Conservation (phyloP, 53 echinoderm and acorn worm genomes). For the Crossaster papposus region DNA sequence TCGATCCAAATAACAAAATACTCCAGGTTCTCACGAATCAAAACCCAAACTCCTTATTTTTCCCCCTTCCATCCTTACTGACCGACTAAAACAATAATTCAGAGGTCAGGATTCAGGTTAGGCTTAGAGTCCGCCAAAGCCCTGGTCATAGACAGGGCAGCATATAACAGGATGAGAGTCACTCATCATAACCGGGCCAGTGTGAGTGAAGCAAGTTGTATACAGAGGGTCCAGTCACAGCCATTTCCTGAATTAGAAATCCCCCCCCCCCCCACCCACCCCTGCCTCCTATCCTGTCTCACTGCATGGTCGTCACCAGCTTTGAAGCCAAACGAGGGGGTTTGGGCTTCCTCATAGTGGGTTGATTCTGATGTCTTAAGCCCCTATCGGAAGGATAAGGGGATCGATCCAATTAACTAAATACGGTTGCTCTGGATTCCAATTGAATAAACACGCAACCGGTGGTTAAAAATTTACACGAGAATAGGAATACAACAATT, state of each 20-base stretch:
- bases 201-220: background rate
- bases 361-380: constrained; percentile 6
- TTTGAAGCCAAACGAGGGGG: too few species aligned
- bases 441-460: background rate
- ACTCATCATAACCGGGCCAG: constrained; percentile 4
- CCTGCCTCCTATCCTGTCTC: background rate
- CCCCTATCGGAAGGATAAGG: background rate
- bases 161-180: background rate
- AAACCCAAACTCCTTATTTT: background rate
- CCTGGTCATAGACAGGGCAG: constrained; percentile 17
- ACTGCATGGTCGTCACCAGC: background rate
- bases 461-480: background rate
- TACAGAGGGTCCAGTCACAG: constrained; percentile 39
- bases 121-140: background rate
- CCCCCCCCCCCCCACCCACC: too few species aligned
- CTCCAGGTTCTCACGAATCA: background rate
- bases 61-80: constrained; percentile 13
- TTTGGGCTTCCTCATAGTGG: constrained; percentile 1
- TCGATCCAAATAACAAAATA: background rate
- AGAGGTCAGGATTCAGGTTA: background rate
- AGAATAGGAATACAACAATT: background rate
- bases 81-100: background rate
- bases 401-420: background rate
- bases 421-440: background rate
- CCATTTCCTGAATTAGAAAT: constrained; percentile 29